Base-by-base conservation (phyloP, 2,888 invertebrate genomes). In the Craniophora ligustri region DNA sequence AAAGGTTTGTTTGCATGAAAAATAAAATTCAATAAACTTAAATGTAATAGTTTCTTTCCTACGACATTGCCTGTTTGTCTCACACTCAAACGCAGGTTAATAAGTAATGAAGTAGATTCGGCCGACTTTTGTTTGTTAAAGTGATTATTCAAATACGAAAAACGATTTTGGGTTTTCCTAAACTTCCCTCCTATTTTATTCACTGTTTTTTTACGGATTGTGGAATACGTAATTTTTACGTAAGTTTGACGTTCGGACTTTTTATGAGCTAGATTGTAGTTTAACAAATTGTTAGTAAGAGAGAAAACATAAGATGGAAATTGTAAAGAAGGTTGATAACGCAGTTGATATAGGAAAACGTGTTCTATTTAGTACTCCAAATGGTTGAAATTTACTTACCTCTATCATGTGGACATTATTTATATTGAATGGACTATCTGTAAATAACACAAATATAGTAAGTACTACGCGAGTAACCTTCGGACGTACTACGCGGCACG, bases 131-230 rank as follows among this genome's bases (percentile, higher is more conserved):
- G 90, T 92, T 91, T 92, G 91, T 89, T 89, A 91, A 92, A 91
- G 89, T 92, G 90, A 92, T 92, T 93, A 92, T 93, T 92, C 90
- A 93, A 93, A 92, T 92, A 91, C 86, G 87, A 85, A 92, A 92
- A 93, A 89, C 91, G 91, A 89, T 92, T 89, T 90, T 82, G 88
- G 89, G 86, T 89, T 89, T 88, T 82, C 86, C 84, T 89, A 87
- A 92, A 91, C 86, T 92, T 90, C 82, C 77, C 89, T 91, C 88
- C 92, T 92, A 92, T 92, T 92, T 93, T 91, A 93, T 93, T 92
- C 90, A 92, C 89, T 75, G 86, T 88, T 88, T 88, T 79, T 90
- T 90, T 87, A 89, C 86, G 88, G 87, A 86, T 87, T 85, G 80
- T 82, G 84, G 86, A 87, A 86, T 83, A 78, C 82, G 84, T 86